These are phyloP conservation scores for Alouatta palliata DNA, from an alignment of 2,113 vertebrate species.

Conservation along the genomic window DNA sequence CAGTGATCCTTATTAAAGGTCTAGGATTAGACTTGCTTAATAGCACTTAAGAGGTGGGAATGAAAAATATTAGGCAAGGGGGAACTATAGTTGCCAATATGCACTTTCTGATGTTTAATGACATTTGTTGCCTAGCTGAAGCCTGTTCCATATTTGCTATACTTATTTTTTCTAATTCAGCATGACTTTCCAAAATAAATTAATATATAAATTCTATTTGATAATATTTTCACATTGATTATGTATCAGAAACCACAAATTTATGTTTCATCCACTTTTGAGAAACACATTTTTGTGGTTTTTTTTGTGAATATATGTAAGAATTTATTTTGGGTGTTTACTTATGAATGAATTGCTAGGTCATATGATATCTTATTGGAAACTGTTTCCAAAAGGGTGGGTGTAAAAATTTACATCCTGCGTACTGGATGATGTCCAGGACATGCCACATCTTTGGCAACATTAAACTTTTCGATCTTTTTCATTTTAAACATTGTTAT, in stretches of 20 bases:
- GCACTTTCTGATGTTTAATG: conserved; percentile 22
- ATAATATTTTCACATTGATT: not conserved
- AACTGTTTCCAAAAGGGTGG: not conserved
- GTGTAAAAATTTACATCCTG: not conserved
- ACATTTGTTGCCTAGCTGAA: not conserved
- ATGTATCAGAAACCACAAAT: not conserved
- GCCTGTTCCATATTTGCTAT: not conserved
- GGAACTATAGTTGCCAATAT: not conserved
- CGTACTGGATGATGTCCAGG: not conserved
- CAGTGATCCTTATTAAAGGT: conserved; percentile 34
- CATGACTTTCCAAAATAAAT: not conserved
- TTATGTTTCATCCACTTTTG: not conserved
- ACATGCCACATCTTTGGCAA: not conserved
- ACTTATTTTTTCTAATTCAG: not conserved
- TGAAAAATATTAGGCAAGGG: conserved; percentile 26
- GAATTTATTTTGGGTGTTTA: not conserved
- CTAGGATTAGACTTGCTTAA: conserved; percentile 42
- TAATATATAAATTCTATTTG: not conserved
- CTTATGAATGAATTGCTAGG: not conserved
- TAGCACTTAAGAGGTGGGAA: not conserved
- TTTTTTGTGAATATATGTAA: not conserved
- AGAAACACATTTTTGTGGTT: not conserved
- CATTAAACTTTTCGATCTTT: not conserved
- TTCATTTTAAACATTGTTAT: not conserved
- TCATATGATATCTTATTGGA: not conserved